Percentiles rank a stretch among this genome's conserved stretches.
phyloP scores from a whole-genome alignment of 2,113 vertebrate species.

The Lamprologus callipterus region DNA sequence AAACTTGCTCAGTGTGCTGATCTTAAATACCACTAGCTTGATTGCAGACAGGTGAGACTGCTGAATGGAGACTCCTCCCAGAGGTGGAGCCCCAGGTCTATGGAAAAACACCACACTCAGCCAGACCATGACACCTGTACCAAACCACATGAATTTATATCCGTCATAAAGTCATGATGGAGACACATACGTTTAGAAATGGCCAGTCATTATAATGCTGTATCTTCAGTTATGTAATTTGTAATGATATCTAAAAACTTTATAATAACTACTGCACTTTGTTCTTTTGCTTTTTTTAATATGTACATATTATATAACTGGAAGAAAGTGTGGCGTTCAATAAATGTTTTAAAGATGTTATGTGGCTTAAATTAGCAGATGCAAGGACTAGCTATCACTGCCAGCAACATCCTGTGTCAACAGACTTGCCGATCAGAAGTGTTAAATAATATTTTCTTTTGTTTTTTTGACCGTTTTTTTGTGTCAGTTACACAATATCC shows the following conservation, averaged over 20 bases:
- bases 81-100: neutral
- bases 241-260: too few species aligned
- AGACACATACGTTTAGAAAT: too few species aligned
- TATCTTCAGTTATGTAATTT: too few species aligned
- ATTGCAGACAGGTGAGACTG: neutral
- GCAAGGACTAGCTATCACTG: accelerated
- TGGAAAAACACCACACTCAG: neutral
- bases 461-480: accelerated
- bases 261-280: too few species aligned
- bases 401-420: neutral
- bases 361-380: neutral
- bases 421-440: neutral
- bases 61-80: neutral
- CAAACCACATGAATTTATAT: neutral
- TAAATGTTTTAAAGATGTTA: neutral
- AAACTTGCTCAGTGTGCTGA: neutral
- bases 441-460: neutral
- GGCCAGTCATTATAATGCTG: too few species aligned
- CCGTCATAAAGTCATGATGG: neutral
- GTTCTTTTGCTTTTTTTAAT: too few species aligned
- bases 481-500: neutral
- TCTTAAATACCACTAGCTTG: neutral
- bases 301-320: too few species aligned
- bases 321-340: neutral
- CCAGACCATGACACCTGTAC: accelerated